A percentile compares a stretch with the other conserved stretches of the same genome.
These are phyloP conservation scores for Oriolus oriolus DNA, from an alignment of 2,113 vertebrate species.

Conservation along the genomic window DNA sequence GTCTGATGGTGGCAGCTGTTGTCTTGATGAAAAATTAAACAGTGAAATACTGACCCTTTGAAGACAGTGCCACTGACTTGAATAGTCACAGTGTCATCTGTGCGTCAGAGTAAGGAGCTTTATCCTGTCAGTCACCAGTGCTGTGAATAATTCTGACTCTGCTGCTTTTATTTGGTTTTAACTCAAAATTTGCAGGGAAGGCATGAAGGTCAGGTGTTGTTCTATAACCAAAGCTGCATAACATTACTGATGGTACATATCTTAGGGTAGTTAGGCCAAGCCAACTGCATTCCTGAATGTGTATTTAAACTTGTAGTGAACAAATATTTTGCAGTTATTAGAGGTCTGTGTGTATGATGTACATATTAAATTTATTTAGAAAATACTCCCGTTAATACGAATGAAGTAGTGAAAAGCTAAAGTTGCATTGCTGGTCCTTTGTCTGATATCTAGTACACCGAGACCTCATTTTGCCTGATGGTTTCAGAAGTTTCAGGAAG, in stretches of 20 bases:
- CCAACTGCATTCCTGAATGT: background rate
- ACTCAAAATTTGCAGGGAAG: background rate
- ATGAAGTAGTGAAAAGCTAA: background rate
- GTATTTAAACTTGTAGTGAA: background rate
- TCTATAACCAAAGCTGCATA: background rate
- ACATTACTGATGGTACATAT: background rate
- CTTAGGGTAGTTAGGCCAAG: background rate
- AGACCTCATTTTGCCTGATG: background rate
- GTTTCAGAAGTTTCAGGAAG: background rate
- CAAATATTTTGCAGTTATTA: background rate
- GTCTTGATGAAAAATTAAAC: slow-evolving; percentile 38
- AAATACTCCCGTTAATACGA: background rate
- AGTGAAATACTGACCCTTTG: slow-evolving; percentile 35
- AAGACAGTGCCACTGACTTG: slow-evolving; percentile 25
- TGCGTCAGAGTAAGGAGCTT: background rate
- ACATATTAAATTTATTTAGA: background rate
- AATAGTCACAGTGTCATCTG: background rate
- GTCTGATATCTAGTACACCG: background rate
- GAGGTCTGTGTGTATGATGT: background rate
- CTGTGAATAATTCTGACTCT: slow-evolving; percentile 18
- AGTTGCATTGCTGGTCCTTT: background rate
- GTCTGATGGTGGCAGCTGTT: slow-evolving; percentile 47
- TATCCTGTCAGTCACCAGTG: slow-evolving; percentile 14
- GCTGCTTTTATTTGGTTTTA: background rate
- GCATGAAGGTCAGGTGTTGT: background rate